A percentile compares a stretch with the other conserved stretches of the same genome.
Evolutionary conservation across 2,113 vertebrate genomes (phyloP).

Genomic region (Pygathrix nemaeus): DNA sequence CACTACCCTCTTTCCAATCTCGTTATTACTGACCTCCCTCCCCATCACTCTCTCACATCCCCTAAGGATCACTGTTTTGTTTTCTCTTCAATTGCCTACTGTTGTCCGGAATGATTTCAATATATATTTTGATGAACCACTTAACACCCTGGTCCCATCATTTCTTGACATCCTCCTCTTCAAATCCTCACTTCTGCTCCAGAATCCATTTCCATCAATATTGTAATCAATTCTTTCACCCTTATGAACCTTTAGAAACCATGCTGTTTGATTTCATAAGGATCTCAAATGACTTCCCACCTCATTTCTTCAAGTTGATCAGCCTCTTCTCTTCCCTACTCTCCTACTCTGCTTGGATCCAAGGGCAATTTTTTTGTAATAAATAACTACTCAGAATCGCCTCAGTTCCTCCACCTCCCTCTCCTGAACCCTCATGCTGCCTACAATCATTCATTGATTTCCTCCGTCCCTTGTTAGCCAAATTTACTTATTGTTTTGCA

Average conservation of each 20-base stretch:
- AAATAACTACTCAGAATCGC: background rate
- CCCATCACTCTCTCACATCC: background rate
- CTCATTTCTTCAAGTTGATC: background rate
- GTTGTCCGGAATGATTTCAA: background rate
- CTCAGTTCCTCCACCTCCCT: background rate
- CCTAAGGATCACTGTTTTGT: background rate
- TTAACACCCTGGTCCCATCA: background rate
- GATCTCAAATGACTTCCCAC: background rate
- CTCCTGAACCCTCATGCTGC: background rate
- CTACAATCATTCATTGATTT: background rate
- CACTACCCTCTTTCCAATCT: background rate
- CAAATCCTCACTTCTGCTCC: background rate
- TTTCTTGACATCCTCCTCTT: background rate
- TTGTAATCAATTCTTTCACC: constrained; percentile 25
- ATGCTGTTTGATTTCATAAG: constrained; percentile 2
- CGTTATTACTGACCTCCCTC: background rate
- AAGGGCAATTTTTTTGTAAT: background rate
- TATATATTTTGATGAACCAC: constrained; percentile 23
- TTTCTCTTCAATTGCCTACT: background rate
- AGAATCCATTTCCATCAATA: constrained; percentile 41
- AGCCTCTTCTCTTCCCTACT: background rate
- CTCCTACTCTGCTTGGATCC: background rate
- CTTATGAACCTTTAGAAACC: constrained; percentile 11
- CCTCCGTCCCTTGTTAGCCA: background rate
- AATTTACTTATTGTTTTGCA: background rate